Conservation (phyloP, 2,797 vertebrate genomes). For the Momotus momota region DNA sequence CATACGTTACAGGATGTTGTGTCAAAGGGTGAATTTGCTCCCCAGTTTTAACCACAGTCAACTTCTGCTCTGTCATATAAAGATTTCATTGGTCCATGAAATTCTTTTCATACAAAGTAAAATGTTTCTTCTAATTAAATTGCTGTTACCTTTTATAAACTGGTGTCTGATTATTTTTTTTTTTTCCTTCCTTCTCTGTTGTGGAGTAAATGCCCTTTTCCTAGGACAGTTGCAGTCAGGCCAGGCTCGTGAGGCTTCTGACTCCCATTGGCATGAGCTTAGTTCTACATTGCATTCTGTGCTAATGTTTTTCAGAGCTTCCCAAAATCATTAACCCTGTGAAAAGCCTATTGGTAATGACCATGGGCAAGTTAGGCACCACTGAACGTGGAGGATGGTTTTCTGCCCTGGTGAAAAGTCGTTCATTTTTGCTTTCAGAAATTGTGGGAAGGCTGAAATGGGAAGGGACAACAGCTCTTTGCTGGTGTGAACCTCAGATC, state of each 20-base stretch:
- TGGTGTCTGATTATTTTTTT: not conserved
- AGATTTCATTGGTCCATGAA: not conserved
- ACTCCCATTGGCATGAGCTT: not conserved
- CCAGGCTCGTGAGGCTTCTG: not conserved
- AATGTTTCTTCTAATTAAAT: not conserved
- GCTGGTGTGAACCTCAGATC: not conserved
- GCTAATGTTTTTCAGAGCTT: not conserved
- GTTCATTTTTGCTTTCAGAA: not conserved
- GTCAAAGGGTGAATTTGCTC: not conserved
- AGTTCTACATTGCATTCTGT: not conserved
- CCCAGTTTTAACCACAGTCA: not conserved
- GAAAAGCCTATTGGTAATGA: not conserved
- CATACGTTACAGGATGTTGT: not conserved
- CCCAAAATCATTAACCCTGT: slow-evolving; percentile 22
- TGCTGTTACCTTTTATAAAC: not conserved
- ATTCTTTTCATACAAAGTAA: not conserved
- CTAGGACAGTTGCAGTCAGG: not conserved
- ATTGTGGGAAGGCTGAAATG: not conserved
- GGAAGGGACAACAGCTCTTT: not conserved
- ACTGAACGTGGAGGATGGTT: not conserved
- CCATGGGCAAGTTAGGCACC: not conserved
- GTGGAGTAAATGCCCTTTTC: not conserved
- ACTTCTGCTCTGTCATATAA: not conserved
- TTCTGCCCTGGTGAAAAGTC: not conserved
- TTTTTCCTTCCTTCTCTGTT: not conserved